These are phyloP conservation scores for Tylochromis polylepis DNA, from an alignment of 2,113 vertebrate genomes.

Conservation along the genomic window DNA sequence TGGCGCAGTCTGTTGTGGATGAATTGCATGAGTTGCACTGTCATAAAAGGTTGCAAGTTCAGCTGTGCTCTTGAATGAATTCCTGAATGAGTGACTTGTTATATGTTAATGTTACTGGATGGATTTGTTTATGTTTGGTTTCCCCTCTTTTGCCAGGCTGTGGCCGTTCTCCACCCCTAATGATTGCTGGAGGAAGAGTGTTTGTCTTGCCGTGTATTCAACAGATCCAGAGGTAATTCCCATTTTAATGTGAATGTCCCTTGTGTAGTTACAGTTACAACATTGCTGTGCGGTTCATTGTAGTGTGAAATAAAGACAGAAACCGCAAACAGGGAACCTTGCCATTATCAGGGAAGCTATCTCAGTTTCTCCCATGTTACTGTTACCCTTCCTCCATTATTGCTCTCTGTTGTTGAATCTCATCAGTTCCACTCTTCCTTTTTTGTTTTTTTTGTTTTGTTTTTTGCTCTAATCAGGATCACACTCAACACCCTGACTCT, in stretches of 20 bases:
- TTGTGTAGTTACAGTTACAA: not conserved
- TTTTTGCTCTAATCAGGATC: constrained; percentile 72
- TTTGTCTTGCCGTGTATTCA: constrained; percentile 89
- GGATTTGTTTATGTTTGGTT: not conserved
- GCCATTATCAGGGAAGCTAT: not conserved
- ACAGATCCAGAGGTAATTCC: constrained; percentile 82
- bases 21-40: not conserved
- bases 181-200: constrained; percentile 89
- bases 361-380: not conserved
- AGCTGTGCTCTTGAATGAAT: not conserved
- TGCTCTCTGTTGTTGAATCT: not conserved
- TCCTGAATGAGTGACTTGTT: not conserved
- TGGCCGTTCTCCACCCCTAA: constrained; percentile 83
- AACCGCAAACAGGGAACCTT: not conserved
- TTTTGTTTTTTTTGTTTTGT: not conserved
- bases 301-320: not conserved
- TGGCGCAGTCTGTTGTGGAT: not conserved
- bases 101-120: not conserved
- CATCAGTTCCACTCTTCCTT: not conserved
- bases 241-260: constrained; percentile 26
- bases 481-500: constrained; percentile 89
- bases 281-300: not conserved
- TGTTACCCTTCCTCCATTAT: constrained; percentile 27
- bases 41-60: not conserved
- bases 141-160: constrained; percentile 71